Evolutionary conservation across 2,797 vertebrate genomes (phyloP).

Genomic region (Erethizon dorsatum): DNA sequence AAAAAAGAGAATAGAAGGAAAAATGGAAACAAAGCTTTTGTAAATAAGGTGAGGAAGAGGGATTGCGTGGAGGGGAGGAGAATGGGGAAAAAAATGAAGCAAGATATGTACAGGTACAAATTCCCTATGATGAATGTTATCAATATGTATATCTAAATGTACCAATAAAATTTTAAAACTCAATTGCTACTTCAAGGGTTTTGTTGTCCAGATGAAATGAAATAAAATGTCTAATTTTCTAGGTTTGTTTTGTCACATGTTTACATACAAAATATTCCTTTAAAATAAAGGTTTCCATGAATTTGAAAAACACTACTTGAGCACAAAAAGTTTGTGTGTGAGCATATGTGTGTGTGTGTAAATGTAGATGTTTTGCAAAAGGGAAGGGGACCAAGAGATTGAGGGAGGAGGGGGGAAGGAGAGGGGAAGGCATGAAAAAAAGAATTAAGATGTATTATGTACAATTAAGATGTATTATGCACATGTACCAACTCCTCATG

Average conservation of each 20-base stretch:
- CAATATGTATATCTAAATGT: too few species aligned
- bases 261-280: background rate
- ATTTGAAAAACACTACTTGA: background rate
- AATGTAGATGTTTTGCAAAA: background rate
- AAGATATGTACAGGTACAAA: too few species aligned
- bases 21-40: too few species aligned
- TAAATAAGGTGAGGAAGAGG: too few species aligned
- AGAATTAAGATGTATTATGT: background rate
- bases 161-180: too few species aligned
- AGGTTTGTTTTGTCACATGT: background rate
- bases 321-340: background rate
- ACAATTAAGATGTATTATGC: background rate
- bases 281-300: background rate
- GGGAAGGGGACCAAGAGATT: background rate
- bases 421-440: background rate
- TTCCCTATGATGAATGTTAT: too few species aligned
- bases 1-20: too few species aligned
- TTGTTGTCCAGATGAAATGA: background rate
- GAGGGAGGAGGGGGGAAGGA: background rate
- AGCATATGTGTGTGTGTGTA: background rate
- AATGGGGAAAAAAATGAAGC: too few species aligned
- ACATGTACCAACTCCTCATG: background rate
- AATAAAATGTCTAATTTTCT: background rate
- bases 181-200: background rate
- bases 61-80: too few species aligned